These are phyloP conservation scores for Ia io DNA, from an alignment of 2,113 vertebrate genomes.

Conservation along the genomic window DNA sequence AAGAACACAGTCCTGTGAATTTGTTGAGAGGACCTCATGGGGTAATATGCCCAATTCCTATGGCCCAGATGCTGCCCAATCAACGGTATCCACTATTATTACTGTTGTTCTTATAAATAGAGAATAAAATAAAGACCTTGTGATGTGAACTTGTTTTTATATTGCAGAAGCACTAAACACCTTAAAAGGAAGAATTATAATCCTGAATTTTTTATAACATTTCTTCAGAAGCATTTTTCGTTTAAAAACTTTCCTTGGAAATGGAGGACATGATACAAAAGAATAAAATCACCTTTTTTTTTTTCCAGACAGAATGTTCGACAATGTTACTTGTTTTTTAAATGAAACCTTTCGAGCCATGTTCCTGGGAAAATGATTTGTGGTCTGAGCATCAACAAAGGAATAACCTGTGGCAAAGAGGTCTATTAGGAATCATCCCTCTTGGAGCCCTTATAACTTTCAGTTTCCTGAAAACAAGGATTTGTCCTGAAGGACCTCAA, in stretches of 20 bases:
- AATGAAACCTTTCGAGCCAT: background rate
- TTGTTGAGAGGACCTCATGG: background rate
- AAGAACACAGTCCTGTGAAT: background rate
- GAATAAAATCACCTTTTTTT: background rate
- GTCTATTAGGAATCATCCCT: background rate
- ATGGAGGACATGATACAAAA: background rate
- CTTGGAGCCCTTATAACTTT: background rate
- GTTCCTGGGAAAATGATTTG: background rate
- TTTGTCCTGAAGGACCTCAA: background rate
- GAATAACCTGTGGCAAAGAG: background rate
- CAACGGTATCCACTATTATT: background rate
- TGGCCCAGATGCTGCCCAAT: background rate
- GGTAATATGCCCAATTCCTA: background rate
- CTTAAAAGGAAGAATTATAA: background rate
- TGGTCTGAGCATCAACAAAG: background rate
- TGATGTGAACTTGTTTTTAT: background rate
- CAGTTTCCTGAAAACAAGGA: background rate
- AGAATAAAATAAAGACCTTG: background rate
- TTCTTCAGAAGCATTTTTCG: background rate
- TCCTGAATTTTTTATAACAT: background rate
- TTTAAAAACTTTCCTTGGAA: background rate
- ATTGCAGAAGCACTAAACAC: background rate
- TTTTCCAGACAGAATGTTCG: background rate
- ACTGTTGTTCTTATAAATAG: background rate
- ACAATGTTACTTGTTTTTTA: background rate